phyloP scores from a whole-genome alignment of 2,797 vertebrate genomes.

The Euthynnus affinis region DNA sequence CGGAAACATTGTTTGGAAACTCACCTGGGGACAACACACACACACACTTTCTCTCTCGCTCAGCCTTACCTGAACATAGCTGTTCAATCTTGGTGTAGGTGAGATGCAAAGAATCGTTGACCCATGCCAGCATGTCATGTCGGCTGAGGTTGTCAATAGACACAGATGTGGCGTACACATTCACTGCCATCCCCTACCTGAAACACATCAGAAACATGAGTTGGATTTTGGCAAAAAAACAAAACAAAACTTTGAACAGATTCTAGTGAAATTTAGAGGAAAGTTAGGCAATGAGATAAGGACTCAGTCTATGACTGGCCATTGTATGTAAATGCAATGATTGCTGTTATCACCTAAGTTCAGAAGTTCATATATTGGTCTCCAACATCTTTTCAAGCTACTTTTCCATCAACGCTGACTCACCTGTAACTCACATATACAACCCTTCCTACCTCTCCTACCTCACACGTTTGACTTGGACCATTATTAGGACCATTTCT shows the following conservation, averaged over 20 bases:
- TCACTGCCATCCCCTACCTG: slow-evolving; percentile 94
- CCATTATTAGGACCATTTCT: neutral
- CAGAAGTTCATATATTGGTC: neutral
- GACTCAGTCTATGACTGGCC: neutral
- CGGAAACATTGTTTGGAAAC: too few species aligned
- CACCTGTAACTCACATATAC: too few species aligned
- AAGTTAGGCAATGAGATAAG: neutral
- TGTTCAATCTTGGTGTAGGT: slow-evolving; percentile 98
- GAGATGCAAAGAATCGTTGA: slow-evolving; percentile 97
- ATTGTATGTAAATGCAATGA: neutral
- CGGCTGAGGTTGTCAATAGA: slow-evolving; percentile 98
- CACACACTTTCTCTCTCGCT: neutral
- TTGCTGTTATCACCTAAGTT: neutral
- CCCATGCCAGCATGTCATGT: slow-evolving; percentile 98
- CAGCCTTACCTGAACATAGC: slow-evolving; percentile 93
- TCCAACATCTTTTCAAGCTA: neutral
- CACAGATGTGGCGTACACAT: slow-evolving; percentile 97
- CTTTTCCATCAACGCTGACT: neutral
- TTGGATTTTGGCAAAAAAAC: neutral
- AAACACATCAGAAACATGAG: slow-evolving; percentile 1
- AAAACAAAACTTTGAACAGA: too few species aligned
- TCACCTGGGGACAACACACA: neutral
- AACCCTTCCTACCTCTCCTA: too few species aligned
- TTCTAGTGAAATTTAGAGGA: neutral
- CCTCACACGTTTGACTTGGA: too few species aligned